Percentiles rank a stretch among this genome's conserved stretches.
These are phyloP conservation scores for Zaprionus bogoriensis DNA, from an alignment of 2,888 invertebrate genomes.

Conservation along the genomic window DNA sequence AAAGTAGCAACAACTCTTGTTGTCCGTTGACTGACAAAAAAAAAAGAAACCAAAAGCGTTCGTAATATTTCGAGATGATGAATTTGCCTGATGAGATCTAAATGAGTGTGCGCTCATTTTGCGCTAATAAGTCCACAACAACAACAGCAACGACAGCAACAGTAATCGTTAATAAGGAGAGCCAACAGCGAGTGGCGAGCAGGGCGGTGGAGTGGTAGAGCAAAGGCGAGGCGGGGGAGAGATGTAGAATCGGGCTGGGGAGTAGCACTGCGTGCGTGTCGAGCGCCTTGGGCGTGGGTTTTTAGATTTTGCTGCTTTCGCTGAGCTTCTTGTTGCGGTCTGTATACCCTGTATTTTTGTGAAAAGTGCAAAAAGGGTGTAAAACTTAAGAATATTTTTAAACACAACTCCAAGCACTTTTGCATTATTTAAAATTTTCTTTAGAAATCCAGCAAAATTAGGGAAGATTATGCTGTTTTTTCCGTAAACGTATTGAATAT, in stretches of 20 bases:
- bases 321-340: not conserved
- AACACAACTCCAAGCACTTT: no score
- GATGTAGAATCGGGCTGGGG: no score
- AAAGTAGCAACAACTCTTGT: conserved; percentile 30
- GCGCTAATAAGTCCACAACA: conserved; percentile 63
- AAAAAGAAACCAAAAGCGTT: conserved; percentile 18
- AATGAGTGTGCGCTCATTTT: conserved; percentile 55
- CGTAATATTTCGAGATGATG: conserved; percentile 30
- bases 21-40: conserved; percentile 21
- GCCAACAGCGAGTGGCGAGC: not conserved
- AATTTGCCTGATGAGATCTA: conserved; percentile 37
- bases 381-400: no score
- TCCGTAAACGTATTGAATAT: no score
- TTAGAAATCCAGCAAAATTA: no score
- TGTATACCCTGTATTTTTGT: not conserved
- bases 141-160: conserved; percentile 2
- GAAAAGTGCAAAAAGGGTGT: not conserved
- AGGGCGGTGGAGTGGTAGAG: not conserved
- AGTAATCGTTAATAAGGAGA: no score
- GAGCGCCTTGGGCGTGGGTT: conserved; percentile 23
- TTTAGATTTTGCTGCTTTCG: not conserved
- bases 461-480: no score
- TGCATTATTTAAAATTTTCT: no score
- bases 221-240: not conserved
- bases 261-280: conserved; percentile 27